A percentile compares a stretch with the other conserved stretches of the same genome.
phyloP scores from a whole-genome alignment of 2,113 vertebrate genomes.

The Puntigrus tetrazona region DNA sequence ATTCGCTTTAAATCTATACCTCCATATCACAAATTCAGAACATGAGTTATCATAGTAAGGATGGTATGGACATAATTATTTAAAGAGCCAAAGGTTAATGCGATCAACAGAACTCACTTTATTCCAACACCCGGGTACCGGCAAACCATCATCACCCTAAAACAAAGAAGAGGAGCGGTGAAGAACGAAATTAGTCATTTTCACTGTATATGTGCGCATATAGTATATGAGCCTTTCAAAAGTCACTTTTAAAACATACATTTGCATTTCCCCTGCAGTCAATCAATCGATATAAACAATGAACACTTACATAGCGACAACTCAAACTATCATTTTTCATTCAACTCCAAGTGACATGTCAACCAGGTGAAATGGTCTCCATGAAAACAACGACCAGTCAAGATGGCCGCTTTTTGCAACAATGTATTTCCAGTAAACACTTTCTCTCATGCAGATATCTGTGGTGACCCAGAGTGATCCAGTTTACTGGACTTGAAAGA shows the following conservation, averaged over 20 bases:
- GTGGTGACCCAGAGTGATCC: background rate
- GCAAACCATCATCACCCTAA: conserved; percentile 79
- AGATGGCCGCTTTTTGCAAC: conserved; percentile 9
- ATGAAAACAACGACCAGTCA: background rate
- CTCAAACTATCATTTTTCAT: background rate
- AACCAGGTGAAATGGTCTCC: background rate
- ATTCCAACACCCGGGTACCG: conserved; percentile 81
- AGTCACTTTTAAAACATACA: background rate
- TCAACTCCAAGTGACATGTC: background rate
- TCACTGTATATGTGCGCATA: background rate
- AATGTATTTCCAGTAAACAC: conserved; percentile 4
- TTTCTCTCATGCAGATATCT: background rate
- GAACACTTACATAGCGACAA: background rate
- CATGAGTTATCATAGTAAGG: conserved; percentile 18
- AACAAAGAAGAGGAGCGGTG: conserved; percentile 23
- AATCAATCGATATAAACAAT: background rate
- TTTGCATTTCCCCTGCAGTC: background rate
- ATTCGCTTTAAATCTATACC: conserved; percentile 7
- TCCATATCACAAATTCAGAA: background rate
- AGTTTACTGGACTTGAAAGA: background rate
- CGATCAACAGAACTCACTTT: conserved; percentile 70
- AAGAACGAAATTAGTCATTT: background rate
- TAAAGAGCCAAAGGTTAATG: conserved; percentile 3
- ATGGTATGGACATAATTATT: background rate
- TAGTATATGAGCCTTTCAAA: background rate